These are phyloP conservation scores for Pteronura brasiliensis DNA, from an alignment of 2,113 vertebrate genomes.

Conservation along the genomic window DNA sequence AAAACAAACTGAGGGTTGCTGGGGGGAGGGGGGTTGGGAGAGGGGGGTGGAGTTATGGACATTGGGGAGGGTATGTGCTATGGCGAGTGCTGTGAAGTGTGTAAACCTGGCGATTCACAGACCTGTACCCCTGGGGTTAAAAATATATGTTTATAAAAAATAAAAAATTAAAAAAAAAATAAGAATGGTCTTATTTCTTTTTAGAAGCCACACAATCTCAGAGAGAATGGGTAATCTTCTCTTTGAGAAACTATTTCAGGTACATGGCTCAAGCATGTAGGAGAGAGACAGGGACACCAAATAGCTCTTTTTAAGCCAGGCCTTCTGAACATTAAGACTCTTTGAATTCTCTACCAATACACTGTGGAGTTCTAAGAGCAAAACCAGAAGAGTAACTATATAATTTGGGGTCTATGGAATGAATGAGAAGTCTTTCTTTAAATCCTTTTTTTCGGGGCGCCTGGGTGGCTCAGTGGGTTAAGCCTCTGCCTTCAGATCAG, in stretches of 20 bases:
- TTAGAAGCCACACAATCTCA: neutral
- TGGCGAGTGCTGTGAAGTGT: too few relatives aligned
- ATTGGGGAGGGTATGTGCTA: too few relatives aligned
- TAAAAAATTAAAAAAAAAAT: too few relatives aligned
- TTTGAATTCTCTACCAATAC: neutral
- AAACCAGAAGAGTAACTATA: conserved; percentile 53
- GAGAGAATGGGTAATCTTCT: neutral
- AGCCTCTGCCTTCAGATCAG: too few relatives aligned
- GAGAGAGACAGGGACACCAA: neutral
- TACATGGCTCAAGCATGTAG: neutral
- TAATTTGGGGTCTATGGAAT: conserved; percentile 50
- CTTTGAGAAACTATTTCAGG: neutral
- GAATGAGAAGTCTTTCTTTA: conserved; percentile 55
- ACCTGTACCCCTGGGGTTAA: too few relatives aligned
- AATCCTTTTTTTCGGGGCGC: conserved; percentile 41
- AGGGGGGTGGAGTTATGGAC: too few relatives aligned
- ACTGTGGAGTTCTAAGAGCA: conserved; percentile 36
- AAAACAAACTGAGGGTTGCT: too few relatives aligned
- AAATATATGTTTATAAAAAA: too few relatives aligned
- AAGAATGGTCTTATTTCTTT: neutral
- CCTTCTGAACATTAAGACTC: neutral
- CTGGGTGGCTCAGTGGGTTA: too few relatives aligned
- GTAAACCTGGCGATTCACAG: too few relatives aligned
- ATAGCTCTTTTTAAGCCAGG: neutral
- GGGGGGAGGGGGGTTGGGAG: too few relatives aligned